phyloP scores from a whole-genome alignment of 2,113 vertebrate species.

The Pogonocichla stellata region DNA sequence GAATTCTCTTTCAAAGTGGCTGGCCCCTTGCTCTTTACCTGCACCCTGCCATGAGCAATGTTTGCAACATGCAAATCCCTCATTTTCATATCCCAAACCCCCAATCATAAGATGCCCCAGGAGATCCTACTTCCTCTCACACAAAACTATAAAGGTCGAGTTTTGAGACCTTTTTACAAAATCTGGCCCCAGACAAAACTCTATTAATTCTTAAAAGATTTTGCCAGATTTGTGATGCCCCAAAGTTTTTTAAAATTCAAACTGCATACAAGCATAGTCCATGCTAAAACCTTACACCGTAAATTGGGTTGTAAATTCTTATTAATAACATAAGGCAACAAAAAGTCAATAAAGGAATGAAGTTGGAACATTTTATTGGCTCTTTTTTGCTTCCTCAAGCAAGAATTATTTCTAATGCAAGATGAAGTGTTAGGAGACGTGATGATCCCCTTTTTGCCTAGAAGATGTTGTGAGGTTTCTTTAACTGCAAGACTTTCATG shows the following conservation, averaged over 20 bases:
- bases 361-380: slow-evolving; percentile 54
- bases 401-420: slow-evolving; percentile 53
- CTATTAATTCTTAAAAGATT: not conserved
- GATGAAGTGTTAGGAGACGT: slow-evolving; percentile 58
- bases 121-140: not conserved
- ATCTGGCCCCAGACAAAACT: not conserved
- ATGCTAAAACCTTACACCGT: not conserved
- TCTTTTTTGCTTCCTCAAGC: slow-evolving; percentile 34
- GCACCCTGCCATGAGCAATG: not conserved
- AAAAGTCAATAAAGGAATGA: slow-evolving; percentile 42
- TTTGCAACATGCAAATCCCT: not conserved
- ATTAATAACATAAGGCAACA: slow-evolving; percentile 47
- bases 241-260: not conserved
- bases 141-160: not conserved
- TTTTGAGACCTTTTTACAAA: not conserved
- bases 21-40: slow-evolving; percentile 5
- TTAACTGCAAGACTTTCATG: slow-evolving; percentile 47
- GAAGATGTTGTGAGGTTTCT: slow-evolving; percentile 59
- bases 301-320: slow-evolving; percentile 50
- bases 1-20: not conserved
- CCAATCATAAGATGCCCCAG: not conserved
- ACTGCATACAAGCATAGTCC: not conserved
- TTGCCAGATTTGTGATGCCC: not conserved
- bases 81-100: not conserved
- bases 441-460: slow-evolving; percentile 61